Conservation (phyloP, 2,113 vertebrate species). For the Scalopus aquaticus region DNA sequence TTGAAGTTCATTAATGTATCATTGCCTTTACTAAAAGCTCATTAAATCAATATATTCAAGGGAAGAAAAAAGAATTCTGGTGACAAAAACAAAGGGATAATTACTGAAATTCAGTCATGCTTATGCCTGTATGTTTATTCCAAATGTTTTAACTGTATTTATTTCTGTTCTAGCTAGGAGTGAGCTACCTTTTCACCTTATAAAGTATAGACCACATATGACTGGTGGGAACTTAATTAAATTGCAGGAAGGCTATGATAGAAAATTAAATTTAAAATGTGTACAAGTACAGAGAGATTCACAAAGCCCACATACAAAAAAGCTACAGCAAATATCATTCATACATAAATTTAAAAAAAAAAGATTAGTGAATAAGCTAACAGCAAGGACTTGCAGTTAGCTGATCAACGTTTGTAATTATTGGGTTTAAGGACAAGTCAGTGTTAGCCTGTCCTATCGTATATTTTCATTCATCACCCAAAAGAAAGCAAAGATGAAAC, state of each 20-base stretch:
- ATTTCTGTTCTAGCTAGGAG: background rate
- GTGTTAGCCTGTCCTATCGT: background rate
- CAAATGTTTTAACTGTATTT: background rate
- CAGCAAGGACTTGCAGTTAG: background rate
- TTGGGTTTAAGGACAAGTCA: background rate
- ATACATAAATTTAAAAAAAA: conserved; percentile 5
- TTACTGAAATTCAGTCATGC: background rate
- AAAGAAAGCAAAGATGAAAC: conserved; percentile 20
- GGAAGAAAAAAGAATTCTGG: background rate
- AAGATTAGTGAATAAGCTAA: conserved; percentile 34
- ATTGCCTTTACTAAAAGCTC: conserved; percentile 63
- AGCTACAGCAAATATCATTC: background rate
- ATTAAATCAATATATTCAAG: conserved; percentile 51
- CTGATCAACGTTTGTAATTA: background rate
- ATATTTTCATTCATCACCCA: background rate
- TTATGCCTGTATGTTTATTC: background rate
- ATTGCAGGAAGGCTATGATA: background rate
- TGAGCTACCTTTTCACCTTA: background rate
- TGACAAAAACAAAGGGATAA: conserved; percentile 52
- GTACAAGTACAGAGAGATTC: background rate
- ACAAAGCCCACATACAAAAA: background rate
- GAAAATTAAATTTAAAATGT: background rate
- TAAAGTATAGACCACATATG: background rate
- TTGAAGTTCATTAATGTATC: conserved; percentile 54
- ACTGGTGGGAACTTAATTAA: background rate